phyloP scores from a whole-genome alignment of 2,113 vertebrate species.

The Nerophis lumbriciformis region DNA sequence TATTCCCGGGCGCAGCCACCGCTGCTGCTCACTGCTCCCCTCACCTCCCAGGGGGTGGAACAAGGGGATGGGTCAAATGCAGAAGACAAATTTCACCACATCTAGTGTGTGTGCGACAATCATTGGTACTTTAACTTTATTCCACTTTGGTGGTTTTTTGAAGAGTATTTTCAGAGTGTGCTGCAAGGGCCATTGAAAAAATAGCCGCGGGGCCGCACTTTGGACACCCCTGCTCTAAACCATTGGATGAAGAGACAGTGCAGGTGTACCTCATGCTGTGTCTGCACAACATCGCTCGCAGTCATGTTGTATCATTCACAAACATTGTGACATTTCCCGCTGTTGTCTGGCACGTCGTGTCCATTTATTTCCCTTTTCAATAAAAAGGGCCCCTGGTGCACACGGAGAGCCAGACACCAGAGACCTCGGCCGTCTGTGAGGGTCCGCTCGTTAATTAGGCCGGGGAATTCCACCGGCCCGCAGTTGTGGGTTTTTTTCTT shows the following conservation, averaged over 20 bases:
- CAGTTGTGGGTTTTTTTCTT: slow-evolving; percentile 40
- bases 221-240: too few species aligned
- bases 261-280: not conserved
- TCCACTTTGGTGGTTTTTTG: too few species aligned
- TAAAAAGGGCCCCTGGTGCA: slow-evolving; percentile 60
- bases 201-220: too few species aligned
- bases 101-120: too few species aligned
- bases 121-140: too few species aligned
- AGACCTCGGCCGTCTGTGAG: slow-evolving; percentile 71
- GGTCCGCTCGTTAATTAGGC: slow-evolving; percentile 78
- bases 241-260: not conserved
- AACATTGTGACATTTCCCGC: slow-evolving; percentile 38
- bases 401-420: slow-evolving; percentile 60
- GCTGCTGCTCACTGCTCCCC: too few species aligned
- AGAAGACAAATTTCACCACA: too few species aligned
- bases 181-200: too few species aligned
- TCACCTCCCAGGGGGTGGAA: too few species aligned
- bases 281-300: not conserved
- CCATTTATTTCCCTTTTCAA: slow-evolving; percentile 72
- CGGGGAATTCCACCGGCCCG: slow-evolving; percentile 73
- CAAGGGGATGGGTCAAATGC: too few species aligned
- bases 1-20: too few species aligned
- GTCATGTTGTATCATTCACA: slow-evolving; percentile 12
- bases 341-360: slow-evolving; percentile 61
- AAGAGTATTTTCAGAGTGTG: too few species aligned